These are phyloP conservation scores for Thomomys bottae DNA, from an alignment of 2,113 vertebrate species.

Conservation along the genomic window DNA sequence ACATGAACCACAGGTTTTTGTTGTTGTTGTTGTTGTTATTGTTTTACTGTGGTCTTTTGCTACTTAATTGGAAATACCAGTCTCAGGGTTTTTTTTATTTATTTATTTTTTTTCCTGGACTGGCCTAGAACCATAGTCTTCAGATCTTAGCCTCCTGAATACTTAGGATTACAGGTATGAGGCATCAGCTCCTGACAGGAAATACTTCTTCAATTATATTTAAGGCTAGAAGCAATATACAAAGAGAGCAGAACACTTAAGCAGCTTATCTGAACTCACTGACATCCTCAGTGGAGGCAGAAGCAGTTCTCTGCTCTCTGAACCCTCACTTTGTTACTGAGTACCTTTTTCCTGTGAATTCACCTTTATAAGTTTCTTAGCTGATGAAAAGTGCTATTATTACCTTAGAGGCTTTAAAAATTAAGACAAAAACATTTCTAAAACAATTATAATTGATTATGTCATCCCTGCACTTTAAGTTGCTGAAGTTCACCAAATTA, in stretches of 20 bases:
- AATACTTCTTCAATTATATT: not conserved
- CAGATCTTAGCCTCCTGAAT: too few species aligned
- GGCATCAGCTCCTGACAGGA: not conserved
- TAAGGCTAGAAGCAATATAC: not conserved
- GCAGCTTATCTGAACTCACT: slow-evolving; percentile 26
- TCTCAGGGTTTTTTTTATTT: too few species aligned
- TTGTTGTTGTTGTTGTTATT: too few species aligned
- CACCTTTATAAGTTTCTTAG: slow-evolving; percentile 60
- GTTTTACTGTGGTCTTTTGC: too few species aligned
- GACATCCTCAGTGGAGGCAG: slow-evolving; percentile 20
- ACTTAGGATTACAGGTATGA: too few species aligned
- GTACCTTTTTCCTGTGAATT: slow-evolving; percentile 68
- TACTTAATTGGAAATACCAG: too few species aligned
- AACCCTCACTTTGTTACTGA: slow-evolving; percentile 68
- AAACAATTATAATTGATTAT: slow-evolving; percentile 81
- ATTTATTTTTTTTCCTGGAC: too few species aligned
- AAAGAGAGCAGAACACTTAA: not conserved
- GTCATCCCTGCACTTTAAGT: slow-evolving; percentile 73
- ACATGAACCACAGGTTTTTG: too few species aligned
- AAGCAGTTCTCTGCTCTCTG: slow-evolving; percentile 64
- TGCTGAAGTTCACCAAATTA: slow-evolving; percentile 78
- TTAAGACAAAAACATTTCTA: slow-evolving; percentile 77
- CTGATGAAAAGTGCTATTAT: slow-evolving; percentile 73
- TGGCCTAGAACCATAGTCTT: too few species aligned
- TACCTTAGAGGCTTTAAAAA: slow-evolving; percentile 53